Evolutionary conservation across 2,113 vertebrate genomes (phyloP), one percentile per base, ranked within the genome.

Genomic region (Hippotragus niger): DNA sequence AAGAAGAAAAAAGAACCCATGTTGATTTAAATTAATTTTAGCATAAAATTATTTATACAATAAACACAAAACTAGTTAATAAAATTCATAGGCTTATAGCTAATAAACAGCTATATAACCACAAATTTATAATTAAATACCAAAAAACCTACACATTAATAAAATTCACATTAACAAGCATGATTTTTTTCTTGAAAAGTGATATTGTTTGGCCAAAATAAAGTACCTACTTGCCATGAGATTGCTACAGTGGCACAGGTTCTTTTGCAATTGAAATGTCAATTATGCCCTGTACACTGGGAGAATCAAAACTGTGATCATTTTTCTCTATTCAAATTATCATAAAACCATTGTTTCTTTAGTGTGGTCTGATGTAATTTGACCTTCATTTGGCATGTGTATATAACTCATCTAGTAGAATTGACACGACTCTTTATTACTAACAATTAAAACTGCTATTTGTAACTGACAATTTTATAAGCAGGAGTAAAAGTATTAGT

Each of bases 11-110:
- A 33, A 76, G 25, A 90, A 83, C 9, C 6, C 57, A 60, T 74
- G 62, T 33, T 29, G 27, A 88, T 89, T 90, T 93, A 89, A 95
- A 87, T 47, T 83, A 67, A 95, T 81, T 92, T 94, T 67, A 60
- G 21, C 82, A 4, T 78, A 57, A 90, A 52, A 58, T 85, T 85
- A 89, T 67, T 64, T 82, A 86, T 78, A 29, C 5, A 86, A 76
- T 85, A 78, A 89, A 89, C 23, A 45, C 64, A 62, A 82, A 96
- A 58, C n/a, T 29, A 58, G 21, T 92, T 64, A 96, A 23, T 29
- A 36, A 95, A 95, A 40, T 58, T 71, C 10, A 82, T 57, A n/a
- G 71, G 3, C 40, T 62, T 62, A 29, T 47, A 60, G 45, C 7
- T 74, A 89, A 33, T 29, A 94, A 96, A 55, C 2, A 91, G 60